Base-by-base conservation (phyloP, 2,888 invertebrate species). In the Himalopsyche japonica region DNA sequence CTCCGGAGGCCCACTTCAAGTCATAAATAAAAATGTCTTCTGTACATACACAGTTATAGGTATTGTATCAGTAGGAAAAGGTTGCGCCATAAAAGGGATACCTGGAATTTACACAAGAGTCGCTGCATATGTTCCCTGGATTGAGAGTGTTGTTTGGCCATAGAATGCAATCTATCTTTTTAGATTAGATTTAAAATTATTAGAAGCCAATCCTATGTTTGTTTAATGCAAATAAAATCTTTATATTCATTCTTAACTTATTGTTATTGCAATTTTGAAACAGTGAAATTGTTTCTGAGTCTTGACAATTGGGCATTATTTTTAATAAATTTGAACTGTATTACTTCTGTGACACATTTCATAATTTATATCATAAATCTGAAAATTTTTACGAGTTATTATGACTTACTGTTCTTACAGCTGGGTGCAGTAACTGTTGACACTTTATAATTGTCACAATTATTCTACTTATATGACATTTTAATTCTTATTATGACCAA, bases 71-170 rank as follows among this genome's bases (percentile, higher is more conserved):
- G 89, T 92, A 87, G 92, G 93, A 70, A 88, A 88, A 85, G 87
- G 90, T n/a, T 93, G 94, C 87, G 91, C 92, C 0, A 87, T 87
- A 82, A 88, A 88, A 24, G 90, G 88, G 3, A 89, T 89, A 85
- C 94, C 92, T 0, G 94, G 93, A 0, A 90, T 95, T 7, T 95
- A 94, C 88, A 93, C 94, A 0, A 90, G 92, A 76, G 93, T 94
- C 0, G 91, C 90, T 3, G 77, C 91, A 64, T 94, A 92, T 87
- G 87, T 93, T 1, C 89, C 92, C 8, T 95, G 94, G 94, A 93
- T 95, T 32, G 94, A 94, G 88, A 89, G 89, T 48, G 88, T 91
- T 32, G 92, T 94, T 34, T 95, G 94, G 94, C 90, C 92, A 86
- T 88, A 88, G 57, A 57, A 20, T 1, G 10, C 10, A 57, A 20